Evolutionary conservation across 2,113 vertebrate genomes (phyloP), one percentile per base, ranked within the genome.

Genomic region (Oryzias javanicus): DNA sequence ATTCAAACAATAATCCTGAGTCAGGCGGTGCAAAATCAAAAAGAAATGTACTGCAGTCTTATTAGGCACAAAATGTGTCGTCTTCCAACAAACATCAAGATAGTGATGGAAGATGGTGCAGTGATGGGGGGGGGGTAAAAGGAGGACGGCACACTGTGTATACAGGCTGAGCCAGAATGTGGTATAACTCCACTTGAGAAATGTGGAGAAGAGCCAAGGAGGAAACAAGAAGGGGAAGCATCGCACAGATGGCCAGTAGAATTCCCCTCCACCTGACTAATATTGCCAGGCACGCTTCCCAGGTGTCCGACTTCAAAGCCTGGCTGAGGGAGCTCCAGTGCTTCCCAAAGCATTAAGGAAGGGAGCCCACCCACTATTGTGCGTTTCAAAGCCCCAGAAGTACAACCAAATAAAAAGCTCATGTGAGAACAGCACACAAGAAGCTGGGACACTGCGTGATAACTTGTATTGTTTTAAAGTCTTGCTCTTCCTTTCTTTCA

Each of bases 351-450:
- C 78, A 79, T 82, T 82, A 63, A 55, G 29, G 54, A 78, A 83
- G 89, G 79, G 88, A 81, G 70, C 75, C 79, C 72, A 66, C 64
- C 76, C 66, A 70, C 72, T 60, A 74, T 88, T 89, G 81, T 87
- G 46, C 19, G 68, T 62, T 81, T 82, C 62, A 78, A 81, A 84
- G 76, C n/a, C 49, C 19, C 67, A 56, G 73, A 66, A 67, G 68
- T 58, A 50, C 48, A 22, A 46, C 16, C 24, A 49, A 68, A 60
- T 63, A 76, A 74, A 85, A 72, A 79, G 77, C 42, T 54, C 25
- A 65, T 52, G 50, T 47, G 55, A 53, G 80, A 84, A 89, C 73
- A 87, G 88, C 78, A 74, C 70, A 83, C 86, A 77, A 77, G 49
- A 88, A 71, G 77, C 78, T 60, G 48, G 46, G 67, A 75, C 50